Percentiles rank a stretch among this genome's conserved stretches.
Conservation (phyloP, 2,888 invertebrate genomes). For the Drosophila recens region DNA sequence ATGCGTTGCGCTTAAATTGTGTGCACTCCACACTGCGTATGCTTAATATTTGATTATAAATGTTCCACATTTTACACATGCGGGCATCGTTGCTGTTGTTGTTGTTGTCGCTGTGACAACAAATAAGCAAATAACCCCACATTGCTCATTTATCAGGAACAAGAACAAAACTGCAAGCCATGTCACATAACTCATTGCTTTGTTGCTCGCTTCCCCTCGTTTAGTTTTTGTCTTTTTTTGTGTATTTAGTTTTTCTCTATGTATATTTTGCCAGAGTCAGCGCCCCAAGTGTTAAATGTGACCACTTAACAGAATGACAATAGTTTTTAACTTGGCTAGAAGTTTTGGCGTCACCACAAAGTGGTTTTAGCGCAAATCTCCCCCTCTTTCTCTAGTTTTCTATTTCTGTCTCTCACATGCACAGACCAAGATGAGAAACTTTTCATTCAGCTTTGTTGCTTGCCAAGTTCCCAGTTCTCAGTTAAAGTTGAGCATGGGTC, state of each 20-base stretch:
- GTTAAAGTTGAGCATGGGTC: constrained; percentile 39
- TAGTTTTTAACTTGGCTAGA: constrained; percentile 82
- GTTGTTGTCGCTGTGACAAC: constrained; percentile 18
- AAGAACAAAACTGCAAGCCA: constrained; percentile 39
- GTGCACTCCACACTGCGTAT: constrained; percentile 13
- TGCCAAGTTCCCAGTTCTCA: constrained; percentile 64
- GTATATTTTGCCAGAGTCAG: constrained; percentile 49
- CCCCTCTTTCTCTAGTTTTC: constrained; percentile 11
- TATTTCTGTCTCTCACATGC: neutral
- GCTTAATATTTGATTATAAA: constrained; percentile 25
- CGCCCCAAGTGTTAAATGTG: constrained; percentile 79
- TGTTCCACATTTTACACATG: neutral
- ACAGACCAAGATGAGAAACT: constrained; percentile 37
- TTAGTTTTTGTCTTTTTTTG: neutral
- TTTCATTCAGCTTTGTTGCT: constrained; percentile 53
- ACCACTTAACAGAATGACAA: constrained; percentile 82
- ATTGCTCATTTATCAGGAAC: constrained; percentile 46
- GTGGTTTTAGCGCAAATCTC: constrained; percentile 79
- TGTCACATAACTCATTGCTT: constrained; percentile 58
- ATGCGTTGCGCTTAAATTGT: neutral
- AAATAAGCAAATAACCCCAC: constrained; percentile 15
- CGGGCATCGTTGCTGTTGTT: constrained; percentile 7
- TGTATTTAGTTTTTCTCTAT: constrained; percentile 4
- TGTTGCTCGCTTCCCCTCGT: constrained; percentile 2
- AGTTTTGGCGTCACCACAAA: constrained; percentile 82